Conservation (phyloP, 2,888 invertebrate genomes). For the Drosophila kanekoi region DNA sequence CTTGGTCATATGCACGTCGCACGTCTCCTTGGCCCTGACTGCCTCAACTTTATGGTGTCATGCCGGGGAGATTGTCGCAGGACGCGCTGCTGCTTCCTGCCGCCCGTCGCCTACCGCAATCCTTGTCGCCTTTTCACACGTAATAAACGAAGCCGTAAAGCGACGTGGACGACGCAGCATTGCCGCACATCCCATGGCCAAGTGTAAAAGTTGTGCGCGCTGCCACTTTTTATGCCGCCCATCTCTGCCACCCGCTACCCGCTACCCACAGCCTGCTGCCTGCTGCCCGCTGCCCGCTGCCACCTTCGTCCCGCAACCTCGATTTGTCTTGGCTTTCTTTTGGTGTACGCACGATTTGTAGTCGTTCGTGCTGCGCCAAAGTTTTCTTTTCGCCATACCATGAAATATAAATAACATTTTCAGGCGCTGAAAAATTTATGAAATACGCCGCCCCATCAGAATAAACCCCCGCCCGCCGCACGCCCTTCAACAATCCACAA, state of each 20-base stretch:
- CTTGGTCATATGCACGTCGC: constrained; percentile 64
- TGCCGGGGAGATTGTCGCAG: constrained; percentile 60
- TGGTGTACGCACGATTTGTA: constrained; percentile 76
- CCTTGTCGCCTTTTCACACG: constrained; percentile 70
- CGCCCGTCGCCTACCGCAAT: constrained; percentile 33
- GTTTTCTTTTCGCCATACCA: constrained; percentile 69
- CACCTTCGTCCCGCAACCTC: constrained; percentile 5
- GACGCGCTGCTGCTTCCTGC: constrained; percentile 13
- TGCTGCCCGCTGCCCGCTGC: background rate
- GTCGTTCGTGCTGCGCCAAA: constrained; percentile 79
- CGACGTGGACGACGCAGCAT: constrained; percentile 53
- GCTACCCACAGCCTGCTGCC: too few species aligned
- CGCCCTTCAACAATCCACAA: too few species aligned
- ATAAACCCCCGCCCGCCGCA: background rate
- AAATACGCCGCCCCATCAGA: constrained; percentile 66
- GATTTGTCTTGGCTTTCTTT: constrained; percentile 56
- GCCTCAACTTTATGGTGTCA: constrained; percentile 59
- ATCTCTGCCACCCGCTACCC: background rate
- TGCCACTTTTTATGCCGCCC: constrained; percentile 21
- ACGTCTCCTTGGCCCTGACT: constrained; percentile 49
- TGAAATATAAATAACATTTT: constrained; percentile 82
- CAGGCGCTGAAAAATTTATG: constrained; percentile 79
- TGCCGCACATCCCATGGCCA: constrained; percentile 37
- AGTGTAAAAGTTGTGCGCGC: constrained; percentile 56
- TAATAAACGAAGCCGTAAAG: constrained; percentile 78